Conservation (phyloP, 2,888 invertebrate species). For the Sicus ferrugineus region DNA sequence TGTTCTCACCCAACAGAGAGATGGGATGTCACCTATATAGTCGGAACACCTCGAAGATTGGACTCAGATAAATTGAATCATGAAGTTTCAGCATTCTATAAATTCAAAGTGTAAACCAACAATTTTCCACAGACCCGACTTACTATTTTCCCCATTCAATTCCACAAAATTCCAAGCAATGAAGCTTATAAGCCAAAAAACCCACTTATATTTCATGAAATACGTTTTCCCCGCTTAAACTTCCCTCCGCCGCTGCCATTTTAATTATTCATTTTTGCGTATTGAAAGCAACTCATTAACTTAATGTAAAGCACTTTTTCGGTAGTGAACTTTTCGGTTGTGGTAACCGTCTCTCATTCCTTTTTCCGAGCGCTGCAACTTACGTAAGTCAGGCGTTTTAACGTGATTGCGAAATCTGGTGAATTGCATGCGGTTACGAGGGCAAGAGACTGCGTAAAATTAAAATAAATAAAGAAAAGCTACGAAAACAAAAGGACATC, state of each 20-base stretch:
- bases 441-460: background rate
- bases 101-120: too few relatives aligned
- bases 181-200: background rate
- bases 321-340: background rate
- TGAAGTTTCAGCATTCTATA: too few relatives aligned
- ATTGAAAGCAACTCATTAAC: slow-evolving; percentile 51
- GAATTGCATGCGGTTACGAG: background rate
- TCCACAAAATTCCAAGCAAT: too few relatives aligned
- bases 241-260: slow-evolving; percentile 33
- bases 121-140: too few relatives aligned
- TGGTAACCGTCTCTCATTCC: background rate
- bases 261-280: slow-evolving; percentile 39
- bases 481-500: too few relatives aligned
- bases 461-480: too few relatives aligned
- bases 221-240: too few relatives aligned
- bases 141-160: too few relatives aligned
- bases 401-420: slow-evolving; percentile 1
- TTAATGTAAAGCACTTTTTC: slow-evolving; percentile 51
- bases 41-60: too few relatives aligned
- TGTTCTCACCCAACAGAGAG: too few relatives aligned
- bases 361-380: background rate
- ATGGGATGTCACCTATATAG: too few relatives aligned
- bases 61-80: too few relatives aligned
- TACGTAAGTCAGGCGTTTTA: slow-evolving; percentile 13
- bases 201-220: background rate